These are phyloP conservation scores for Potamarius usumacintae DNA, from an alignment of 2,113 vertebrate species.

Conservation along the genomic window DNA sequence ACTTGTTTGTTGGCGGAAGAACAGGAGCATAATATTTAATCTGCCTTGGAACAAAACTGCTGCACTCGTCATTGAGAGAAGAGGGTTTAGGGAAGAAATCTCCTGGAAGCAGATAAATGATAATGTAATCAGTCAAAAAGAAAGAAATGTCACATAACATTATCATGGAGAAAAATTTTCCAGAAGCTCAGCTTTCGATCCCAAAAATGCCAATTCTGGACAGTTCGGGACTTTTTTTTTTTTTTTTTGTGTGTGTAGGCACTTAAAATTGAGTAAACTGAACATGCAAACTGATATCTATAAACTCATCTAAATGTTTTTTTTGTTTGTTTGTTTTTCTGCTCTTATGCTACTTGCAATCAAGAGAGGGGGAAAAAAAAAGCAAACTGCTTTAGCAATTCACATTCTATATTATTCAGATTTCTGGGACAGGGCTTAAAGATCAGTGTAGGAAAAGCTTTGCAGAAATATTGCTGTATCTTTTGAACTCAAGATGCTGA, in stretches of 20 bases:
- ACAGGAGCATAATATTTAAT: background rate
- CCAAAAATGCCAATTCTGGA: background rate
- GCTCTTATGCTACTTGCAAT: too few species aligned
- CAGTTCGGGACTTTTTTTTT: too few species aligned
- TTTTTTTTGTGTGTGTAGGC: too few species aligned
- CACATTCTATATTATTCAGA: too few species aligned
- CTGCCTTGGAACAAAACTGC: background rate
- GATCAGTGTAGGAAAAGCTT: background rate
- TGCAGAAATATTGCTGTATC: background rate
- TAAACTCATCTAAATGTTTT: too few species aligned
- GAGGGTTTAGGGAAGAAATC: slow-evolving; percentile 16
- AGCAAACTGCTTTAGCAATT: too few species aligned
- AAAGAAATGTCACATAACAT: background rate
- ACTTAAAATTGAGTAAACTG: too few species aligned
- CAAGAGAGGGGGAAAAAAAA: too few species aligned
- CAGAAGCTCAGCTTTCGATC: background rate
- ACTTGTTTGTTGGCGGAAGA: background rate
- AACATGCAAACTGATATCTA: too few species aligned
- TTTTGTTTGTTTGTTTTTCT: too few species aligned
- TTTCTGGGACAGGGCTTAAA: background rate
- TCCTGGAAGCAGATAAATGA: slow-evolving; percentile 31
- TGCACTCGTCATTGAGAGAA: slow-evolving; percentile 6
- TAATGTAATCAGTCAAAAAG: background rate
- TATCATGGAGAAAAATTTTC: too few species aligned
- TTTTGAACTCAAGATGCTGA: background rate